Conservation (phyloP, 2,888 invertebrate species). For the Rhimphoctona megacephalus region DNA sequence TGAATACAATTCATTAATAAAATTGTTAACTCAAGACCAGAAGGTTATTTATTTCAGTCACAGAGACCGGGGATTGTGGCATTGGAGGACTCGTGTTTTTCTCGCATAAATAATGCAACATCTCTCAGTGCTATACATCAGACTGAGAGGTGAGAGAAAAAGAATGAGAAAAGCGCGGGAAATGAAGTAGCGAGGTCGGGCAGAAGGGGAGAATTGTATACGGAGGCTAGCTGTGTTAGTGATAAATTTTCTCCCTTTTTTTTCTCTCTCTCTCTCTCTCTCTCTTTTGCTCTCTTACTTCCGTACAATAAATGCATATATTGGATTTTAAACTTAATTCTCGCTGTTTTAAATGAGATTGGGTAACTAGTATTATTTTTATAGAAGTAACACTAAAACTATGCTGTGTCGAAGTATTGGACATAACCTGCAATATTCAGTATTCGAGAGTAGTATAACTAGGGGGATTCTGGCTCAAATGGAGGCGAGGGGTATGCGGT, state of each 20-base stretch:
- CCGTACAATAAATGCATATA: conserved; percentile 6
- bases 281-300: not conserved
- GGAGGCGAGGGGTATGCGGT: no score
- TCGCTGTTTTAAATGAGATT: no score
- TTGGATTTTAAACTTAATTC: no score
- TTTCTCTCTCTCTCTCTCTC: not conserved
- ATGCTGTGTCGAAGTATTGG: no score
- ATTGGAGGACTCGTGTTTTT: conserved; percentile 18
- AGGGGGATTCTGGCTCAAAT: no score
- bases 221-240: conserved; percentile 11
- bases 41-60: conserved; percentile 22
- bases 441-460: no score
- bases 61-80: not conserved
- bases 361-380: no score
- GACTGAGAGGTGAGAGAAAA: conserved; percentile 20
- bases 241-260: conserved; percentile 38
- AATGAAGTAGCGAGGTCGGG: conserved; percentile 48
- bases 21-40: conserved; percentile 19
- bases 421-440: no score
- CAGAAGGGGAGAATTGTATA: conserved; percentile 28
- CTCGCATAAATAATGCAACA: conserved; percentile 56
- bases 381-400: no score
- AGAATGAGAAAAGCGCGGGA: conserved; percentile 57
- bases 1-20: conserved; percentile 3
- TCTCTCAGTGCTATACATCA: conserved; percentile 5